phyloP scores from a whole-genome alignment of 2,888 invertebrate species.

The Rhingia campestris region DNA sequence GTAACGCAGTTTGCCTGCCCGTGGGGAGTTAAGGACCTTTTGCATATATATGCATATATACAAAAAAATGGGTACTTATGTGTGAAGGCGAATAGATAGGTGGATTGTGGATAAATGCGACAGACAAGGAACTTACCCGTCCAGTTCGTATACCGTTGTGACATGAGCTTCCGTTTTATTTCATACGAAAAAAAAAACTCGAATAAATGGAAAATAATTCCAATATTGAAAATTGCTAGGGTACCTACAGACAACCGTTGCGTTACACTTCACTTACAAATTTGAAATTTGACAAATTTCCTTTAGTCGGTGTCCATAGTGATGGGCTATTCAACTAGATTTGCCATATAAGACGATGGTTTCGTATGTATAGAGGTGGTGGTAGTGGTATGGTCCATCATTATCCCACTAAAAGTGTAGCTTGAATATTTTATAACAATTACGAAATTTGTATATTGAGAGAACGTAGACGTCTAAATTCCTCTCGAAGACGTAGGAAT shows the following conservation, averaged over 20 bases:
- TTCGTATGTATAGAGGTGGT: neutral
- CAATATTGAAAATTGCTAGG: slow-evolving; percentile 47
- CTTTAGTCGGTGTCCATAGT: slow-evolving; percentile 39
- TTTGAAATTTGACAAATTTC: slow-evolving; percentile 47
- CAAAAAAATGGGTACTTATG: slow-evolving; percentile 24
- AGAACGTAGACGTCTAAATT: too few relatives aligned
- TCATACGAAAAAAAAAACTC: slow-evolving; percentile 41
- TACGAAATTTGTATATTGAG: too few relatives aligned
- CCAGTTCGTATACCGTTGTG: slow-evolving; percentile 45
- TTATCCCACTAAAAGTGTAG: too few relatives aligned
- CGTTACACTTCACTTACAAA: slow-evolving; percentile 39
- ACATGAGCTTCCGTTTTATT: slow-evolving; percentile 55
- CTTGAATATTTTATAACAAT: too few relatives aligned
- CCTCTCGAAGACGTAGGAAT: too few relatives aligned
- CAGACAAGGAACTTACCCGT: slow-evolving; percentile 60
- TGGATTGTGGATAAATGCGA: slow-evolving; percentile 21
- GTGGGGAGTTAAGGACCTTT: slow-evolving; percentile 70
- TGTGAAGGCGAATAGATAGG: neutral
- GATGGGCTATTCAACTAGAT: neutral
- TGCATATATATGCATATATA: slow-evolving; percentile 52
- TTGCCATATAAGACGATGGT: neutral
- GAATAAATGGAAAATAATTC: slow-evolving; percentile 5
- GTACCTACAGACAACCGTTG: slow-evolving; percentile 9
- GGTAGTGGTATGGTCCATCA: neutral
- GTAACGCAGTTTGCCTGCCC: slow-evolving; percentile 73